Evolutionary conservation across 2,113 vertebrate genomes (phyloP), one percentile per base, ranked within the genome.

Genomic region (Phasianus colchicus): DNA sequence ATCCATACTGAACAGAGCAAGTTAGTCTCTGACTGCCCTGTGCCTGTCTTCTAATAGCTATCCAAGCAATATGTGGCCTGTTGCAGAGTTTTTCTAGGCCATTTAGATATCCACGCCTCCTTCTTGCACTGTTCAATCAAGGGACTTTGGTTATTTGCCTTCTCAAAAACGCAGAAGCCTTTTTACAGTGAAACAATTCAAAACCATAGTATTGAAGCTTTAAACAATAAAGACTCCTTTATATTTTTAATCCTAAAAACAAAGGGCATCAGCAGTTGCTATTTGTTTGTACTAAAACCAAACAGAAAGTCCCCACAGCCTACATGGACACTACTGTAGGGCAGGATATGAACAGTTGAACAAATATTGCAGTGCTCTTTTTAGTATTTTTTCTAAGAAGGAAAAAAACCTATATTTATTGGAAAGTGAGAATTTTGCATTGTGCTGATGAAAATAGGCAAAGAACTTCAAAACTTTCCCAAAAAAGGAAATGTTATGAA

Each of bases 1-100:
- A 99, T n/a, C 98, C 98, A 13, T 99, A 99, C 94, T 99, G 97
- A 98, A 73, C 85, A 93, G 69, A 92, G 90, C 66, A 45, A 81
- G 81, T 83, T 94, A 88, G 93, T 64, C 64, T 92, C 92, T 60
- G 25, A 66, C 71, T 61, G 58, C 50, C 72, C 42, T 3, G 1
- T 67, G 88, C 45, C 92, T 91, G 52, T 73, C 90, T 91, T 71
- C 80, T 79, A 88, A 63, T 95, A 97, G 94, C 82, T 97, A 90
- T 72, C 79, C 84, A 95, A 91, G 69, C 89, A 89, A 85, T 47
- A 82, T 13, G 85, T 72, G 93, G 94, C 83, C 81, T 88, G 32
- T 36, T 82, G 65, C 54, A 48, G 93, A 84, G 92, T 87, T 78
- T 74, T 96, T 76, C 50, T 85, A 89, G 69, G 87, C 65, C 83